Conservation (phyloP, 1,140 invertebrate genomes). For the Xylocopa sonorina region DNA sequence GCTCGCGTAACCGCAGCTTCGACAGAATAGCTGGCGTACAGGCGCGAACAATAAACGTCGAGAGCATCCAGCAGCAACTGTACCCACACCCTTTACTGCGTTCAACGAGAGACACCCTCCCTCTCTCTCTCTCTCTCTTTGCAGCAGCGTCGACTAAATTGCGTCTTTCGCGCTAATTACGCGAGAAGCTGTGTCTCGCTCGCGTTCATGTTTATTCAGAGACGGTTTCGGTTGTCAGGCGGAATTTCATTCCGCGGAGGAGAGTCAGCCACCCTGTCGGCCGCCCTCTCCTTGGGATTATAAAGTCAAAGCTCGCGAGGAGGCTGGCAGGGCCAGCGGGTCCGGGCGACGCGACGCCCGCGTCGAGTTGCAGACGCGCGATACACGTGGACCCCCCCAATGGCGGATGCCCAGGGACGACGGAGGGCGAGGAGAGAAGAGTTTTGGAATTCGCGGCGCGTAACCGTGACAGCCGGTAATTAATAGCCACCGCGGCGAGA, state of each 20-base stretch:
- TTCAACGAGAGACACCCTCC: background rate
- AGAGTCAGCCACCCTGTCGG: slow-evolving; percentile 6
- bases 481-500: slow-evolving; percentile 64
- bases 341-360: slow-evolving; percentile 35
- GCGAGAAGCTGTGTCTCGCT: slow-evolving; percentile 36
- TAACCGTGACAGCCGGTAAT: slow-evolving; percentile 63
- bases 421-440: background rate
- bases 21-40: slow-evolving; percentile 4
- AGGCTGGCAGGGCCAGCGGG: background rate
- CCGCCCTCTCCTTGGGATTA: slow-evolving; percentile 53
- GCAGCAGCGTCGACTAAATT: slow-evolving; percentile 22
- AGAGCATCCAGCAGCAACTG: background rate
- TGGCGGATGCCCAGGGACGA: background rate
- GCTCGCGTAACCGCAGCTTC: slow-evolving; percentile 10
- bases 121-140: background rate
- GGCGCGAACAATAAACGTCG: slow-evolving; percentile 27
- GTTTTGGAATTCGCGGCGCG: slow-evolving; percentile 65
- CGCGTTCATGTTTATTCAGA: slow-evolving; percentile 53
- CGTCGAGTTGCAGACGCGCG: slow-evolving; percentile 53
- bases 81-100: too few species aligned
- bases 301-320: slow-evolving; percentile 58
- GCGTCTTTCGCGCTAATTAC: slow-evolving; percentile 51
- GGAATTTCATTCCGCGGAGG: slow-evolving; percentile 30
- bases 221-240: slow-evolving; percentile 50
- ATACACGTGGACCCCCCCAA: background rate